Percentiles rank a stretch among this genome's conserved stretches.
These are phyloP conservation scores for Drosophila novamexicana DNA, from an alignment of 1,140 invertebrate genomes.

Conservation along the genomic window DNA sequence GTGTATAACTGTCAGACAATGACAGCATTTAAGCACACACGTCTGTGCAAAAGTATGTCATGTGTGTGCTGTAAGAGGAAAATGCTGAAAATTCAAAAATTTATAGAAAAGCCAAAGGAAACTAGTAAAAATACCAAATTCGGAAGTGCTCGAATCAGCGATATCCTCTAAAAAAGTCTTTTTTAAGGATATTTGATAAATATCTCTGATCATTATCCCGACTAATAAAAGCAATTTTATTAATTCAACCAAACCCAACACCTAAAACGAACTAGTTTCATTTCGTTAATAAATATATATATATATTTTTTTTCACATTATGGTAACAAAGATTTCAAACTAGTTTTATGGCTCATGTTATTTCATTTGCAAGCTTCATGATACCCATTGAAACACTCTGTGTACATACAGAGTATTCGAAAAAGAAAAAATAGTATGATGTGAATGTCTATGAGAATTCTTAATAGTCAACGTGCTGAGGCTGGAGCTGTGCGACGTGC, in stretches of 20 bases:
- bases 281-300: too few species aligned
- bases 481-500: constrained; percentile 40
- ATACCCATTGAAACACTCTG: neutral
- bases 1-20: constrained; percentile 40
- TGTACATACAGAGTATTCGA: constrained; percentile 6
- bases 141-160: neutral
- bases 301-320: too few species aligned
- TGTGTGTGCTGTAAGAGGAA: constrained; percentile 18
- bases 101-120: constrained; percentile 57
- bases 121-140: constrained; percentile 6
- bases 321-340: too few species aligned
- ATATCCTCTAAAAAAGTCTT: neutral
- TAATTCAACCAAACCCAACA: too few species aligned
- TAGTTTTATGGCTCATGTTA: too few species aligned
- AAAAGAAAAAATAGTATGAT: constrained; percentile 46
- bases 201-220: too few species aligned
- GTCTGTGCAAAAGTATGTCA: constrained; percentile 47
- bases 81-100: constrained; percentile 65
- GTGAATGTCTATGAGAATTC: constrained; percentile 64
- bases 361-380: neutral
- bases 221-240: too few species aligned
- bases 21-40: constrained; percentile 54
- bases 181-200: too few species aligned
- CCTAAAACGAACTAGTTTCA: too few species aligned
- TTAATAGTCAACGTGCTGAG: constrained; percentile 47